Percentiles rank a stretch among this genome's conserved stretches.
phyloP scores from a whole-genome alignment of 1,140 invertebrate genomes.

The Rhagoletis zephyria region DNA sequence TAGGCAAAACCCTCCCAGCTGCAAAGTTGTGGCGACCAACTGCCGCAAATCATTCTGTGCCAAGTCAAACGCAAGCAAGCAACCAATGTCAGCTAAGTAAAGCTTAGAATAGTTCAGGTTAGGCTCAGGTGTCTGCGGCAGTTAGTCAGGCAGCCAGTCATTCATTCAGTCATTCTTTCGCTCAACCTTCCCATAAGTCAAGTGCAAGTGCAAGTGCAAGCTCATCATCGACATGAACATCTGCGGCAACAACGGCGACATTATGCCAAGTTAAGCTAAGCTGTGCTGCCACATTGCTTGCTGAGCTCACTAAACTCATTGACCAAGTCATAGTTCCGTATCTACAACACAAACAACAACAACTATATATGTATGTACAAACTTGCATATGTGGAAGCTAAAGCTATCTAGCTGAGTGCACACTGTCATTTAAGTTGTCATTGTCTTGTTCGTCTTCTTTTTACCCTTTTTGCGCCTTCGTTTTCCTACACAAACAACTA shows the following conservation, averaged over 20 bases:
- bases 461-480: too few relatives aligned
- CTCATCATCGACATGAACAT: constrained; percentile 47
- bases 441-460: neutral
- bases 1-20: neutral
- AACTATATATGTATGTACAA: neutral
- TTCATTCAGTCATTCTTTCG: neutral
- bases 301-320: constrained; percentile 24
- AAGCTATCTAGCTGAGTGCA: neutral
- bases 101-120: neutral
- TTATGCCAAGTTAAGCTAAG: neutral
- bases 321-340: constrained; percentile 41
- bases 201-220: constrained; percentile 47
- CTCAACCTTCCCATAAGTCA: constrained; percentile 27
- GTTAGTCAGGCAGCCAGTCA: neutral
- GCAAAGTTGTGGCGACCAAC: neutral
- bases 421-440: constrained; percentile 40
- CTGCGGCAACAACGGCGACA: neutral
- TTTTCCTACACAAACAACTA: neutral
- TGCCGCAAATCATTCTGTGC: neutral
- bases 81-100: neutral
- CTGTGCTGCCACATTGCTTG: neutral
- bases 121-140: neutral
- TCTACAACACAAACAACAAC: neutral
- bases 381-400: neutral
- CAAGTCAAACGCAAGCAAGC: neutral